phyloP scores from a whole-genome alignment of 2,113 vertebrate genomes.

The Heliornis fulica region DNA sequence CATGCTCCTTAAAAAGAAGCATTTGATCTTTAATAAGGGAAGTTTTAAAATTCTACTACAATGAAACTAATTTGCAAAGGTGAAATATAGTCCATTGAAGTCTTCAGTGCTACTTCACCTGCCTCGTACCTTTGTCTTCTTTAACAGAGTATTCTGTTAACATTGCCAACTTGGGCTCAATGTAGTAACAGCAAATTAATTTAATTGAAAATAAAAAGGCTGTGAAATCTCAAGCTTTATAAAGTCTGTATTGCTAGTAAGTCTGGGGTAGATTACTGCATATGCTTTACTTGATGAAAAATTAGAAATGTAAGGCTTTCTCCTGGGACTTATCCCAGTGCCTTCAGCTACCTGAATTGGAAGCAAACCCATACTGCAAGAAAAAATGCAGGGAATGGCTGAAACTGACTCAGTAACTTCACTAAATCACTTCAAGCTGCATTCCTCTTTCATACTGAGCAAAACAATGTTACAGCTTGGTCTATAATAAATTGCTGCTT shows the following conservation, averaged over 20 bases:
- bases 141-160: neutral
- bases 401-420: neutral
- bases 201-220: neutral
- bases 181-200: neutral
- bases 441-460: neutral
- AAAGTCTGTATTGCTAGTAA: neutral
- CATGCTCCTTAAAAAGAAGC: neutral
- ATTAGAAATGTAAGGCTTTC: neutral
- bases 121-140: neutral
- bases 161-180: neutral
- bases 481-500: conserved; percentile 7
- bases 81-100: neutral
- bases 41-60: neutral
- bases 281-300: neutral
- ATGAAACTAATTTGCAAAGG: neutral
- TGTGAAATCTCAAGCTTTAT: neutral
- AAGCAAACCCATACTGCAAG: neutral
- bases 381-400: neutral
- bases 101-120: neutral
- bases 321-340: neutral
- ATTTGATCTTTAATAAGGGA: neutral
- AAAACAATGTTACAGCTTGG: neutral
- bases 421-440: neutral
- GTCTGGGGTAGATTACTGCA: neutral
- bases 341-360: neutral